Evolutionary conservation across 2,888 invertebrate genomes (phyloP), one percentile per base, ranked within the genome.

Genomic region (Apocheima hispidaria): DNA sequence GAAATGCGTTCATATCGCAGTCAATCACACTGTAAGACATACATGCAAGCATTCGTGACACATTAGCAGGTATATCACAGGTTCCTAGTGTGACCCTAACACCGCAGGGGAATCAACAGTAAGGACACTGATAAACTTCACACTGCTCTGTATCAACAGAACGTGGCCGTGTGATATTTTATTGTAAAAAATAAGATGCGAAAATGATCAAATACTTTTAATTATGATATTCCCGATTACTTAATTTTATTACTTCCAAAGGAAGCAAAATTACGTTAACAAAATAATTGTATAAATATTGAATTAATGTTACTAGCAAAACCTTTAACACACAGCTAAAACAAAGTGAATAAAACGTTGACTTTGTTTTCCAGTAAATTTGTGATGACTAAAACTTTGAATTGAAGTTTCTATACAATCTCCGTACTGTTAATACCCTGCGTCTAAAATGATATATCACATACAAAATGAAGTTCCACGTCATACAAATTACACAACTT

Each of bases 61-160:
- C 28, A 83, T 74, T 54, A 55, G 44, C 50, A 73, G 72, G 73
- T 86, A 89, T 92, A 92, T 92, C 92, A 92, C 92, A 92, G 92
- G 89, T 81, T 85, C 83, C 90, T 88, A 89, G 81, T 89, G 90
- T 87, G 83, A 87, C 82, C 87, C 57, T 43, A 44, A 44, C 44
- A 46, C 12, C 18, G 10, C 40, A 36, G 57, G 5, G 16, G 0
- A 16, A n/a, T 33, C 2, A 40, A 14, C 44, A 51, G 57, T 51
- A 51, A 28, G 57, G 44, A 35, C 16, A 26, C 20, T 30, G 6
- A 44, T 2, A n/a, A 6, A n/a, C n/a, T 6, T 4, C 12, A 21
- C 4, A 40, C 20, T 5, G 12, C 16, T 36, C 5, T 16, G 16
- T 2, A 18, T 7, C 2, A 9, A 36, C 16, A 33, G n/a, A 33